Conservation (phyloP, 2,797 vertebrate genomes). For the Selene dorsalis region DNA sequence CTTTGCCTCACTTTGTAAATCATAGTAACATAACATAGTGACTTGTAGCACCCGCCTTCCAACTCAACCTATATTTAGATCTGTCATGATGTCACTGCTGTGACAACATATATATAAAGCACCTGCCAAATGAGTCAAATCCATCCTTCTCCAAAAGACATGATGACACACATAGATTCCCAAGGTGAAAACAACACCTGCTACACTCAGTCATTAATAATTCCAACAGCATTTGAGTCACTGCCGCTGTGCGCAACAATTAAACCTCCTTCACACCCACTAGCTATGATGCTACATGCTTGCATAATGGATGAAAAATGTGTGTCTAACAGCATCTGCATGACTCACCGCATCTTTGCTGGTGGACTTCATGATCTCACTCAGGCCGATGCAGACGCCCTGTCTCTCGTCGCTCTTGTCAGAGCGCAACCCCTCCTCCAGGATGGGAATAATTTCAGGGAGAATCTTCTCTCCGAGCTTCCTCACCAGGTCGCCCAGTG, state of each 20-base stretch:
- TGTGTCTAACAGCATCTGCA: not conserved
- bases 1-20: no score
- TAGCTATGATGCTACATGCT: not conserved
- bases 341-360: conserved; percentile 93
- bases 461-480: conserved; percentile 99
- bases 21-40: no score
- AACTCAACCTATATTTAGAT: no score
- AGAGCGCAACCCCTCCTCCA: conserved; percentile 94
- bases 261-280: not conserved
- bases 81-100: no score
- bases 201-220: no score
- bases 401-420: conserved; percentile 97
- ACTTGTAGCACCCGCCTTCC: no score
- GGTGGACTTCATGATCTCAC: conserved; percentile 99
- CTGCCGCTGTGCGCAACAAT: not conserved
- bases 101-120: no score
- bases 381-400: conserved; percentile 97
- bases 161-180: no score
- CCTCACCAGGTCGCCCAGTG: conserved; percentile 95
- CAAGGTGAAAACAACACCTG: no score
- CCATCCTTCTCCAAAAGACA: no score
- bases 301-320: not conserved
- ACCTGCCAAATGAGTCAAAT: no score
- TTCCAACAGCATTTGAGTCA: not conserved
- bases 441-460: conserved; percentile 98